Percentiles rank a stretch among this genome's conserved stretches.
Evolutionary conservation across 2,888 invertebrate species (phyloP).

Genomic region (Erebia aethiops): DNA sequence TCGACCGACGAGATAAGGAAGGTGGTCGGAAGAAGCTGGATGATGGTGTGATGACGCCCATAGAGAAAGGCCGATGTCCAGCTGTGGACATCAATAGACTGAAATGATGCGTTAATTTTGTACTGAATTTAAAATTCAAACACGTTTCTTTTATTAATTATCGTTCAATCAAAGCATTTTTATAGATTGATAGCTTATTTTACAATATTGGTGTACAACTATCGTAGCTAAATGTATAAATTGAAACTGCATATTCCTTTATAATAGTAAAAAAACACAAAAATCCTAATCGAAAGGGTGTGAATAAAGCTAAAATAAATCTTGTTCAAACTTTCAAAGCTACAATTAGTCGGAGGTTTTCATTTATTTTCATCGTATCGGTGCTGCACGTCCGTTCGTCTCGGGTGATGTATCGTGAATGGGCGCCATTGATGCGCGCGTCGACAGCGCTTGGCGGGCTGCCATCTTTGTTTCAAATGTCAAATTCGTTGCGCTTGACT

Average conservation of each 20-base stretch:
- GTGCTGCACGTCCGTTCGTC: slow-evolving; percentile 26
- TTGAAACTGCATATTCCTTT: background rate
- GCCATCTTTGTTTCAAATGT: slow-evolving; percentile 51
- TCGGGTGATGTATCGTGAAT: slow-evolving; percentile 39
- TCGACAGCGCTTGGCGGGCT: slow-evolving; percentile 44
- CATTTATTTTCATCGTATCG: slow-evolving; percentile 29
- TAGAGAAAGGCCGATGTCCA: too few species aligned
- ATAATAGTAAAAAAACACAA: slow-evolving; percentile 12
- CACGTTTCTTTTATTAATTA: too few species aligned
- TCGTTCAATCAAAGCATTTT: too few species aligned
- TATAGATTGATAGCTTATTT: too few species aligned
- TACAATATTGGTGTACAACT: too few species aligned
- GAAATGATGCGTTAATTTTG: too few species aligned
- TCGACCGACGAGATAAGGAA: too few species aligned
- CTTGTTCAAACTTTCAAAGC: slow-evolving; percentile 31
- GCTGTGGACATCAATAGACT: too few species aligned
- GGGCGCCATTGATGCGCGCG: slow-evolving; percentile 49
- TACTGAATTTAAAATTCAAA: too few species aligned
- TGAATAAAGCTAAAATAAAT: slow-evolving; percentile 27
- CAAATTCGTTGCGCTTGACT: slow-evolving; percentile 40
- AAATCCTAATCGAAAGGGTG: slow-evolving; percentile 30
- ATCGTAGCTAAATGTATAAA: too few species aligned
- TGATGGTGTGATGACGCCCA: too few species aligned
- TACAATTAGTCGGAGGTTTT: slow-evolving; percentile 26
- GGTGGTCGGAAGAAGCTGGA: too few species aligned